A percentile compares a stretch with the other conserved stretches of the same genome.
Evolutionary conservation across 2,797 vertebrate genomes (phyloP).

Genomic region (Scolopax rusticola): DNA sequence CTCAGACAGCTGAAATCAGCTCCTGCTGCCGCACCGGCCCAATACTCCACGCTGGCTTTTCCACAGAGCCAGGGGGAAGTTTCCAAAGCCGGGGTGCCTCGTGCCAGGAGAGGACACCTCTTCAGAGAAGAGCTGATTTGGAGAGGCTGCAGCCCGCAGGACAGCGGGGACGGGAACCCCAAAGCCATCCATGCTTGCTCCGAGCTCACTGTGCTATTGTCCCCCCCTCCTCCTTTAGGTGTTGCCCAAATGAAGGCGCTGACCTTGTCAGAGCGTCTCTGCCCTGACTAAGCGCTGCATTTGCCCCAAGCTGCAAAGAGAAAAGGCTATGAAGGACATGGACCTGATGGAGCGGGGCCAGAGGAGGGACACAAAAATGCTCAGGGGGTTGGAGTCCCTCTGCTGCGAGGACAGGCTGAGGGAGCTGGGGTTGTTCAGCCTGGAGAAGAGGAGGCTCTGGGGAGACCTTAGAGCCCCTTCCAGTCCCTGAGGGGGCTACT

Average conservation of each 20-base stretch:
- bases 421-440: no score
- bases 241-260: not conserved
- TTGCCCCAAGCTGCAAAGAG: no score
- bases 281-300: fast-evolving
- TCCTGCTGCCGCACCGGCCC: not conserved
- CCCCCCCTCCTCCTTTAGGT: not conserved
- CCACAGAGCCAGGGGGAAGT: fast-evolving
- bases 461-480: no score
- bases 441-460: no score
- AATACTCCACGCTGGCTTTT: fast-evolving
- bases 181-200: fast-evolving
- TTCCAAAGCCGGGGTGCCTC: not conserved
- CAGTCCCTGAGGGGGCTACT: no score
- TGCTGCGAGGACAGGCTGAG: no score
- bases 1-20: not conserved
- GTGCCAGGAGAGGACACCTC: fast-evolving
- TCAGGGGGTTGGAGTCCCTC: no score
- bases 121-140: not conserved
- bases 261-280: not conserved
- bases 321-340: not conserved
- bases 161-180: fast-evolving
- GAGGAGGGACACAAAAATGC: no score
- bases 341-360: no score
- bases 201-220: not conserved
- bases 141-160: not conserved